Evolutionary conservation across 1,140 invertebrate genomes (phyloP).

Genomic region (Drosophila hydei): DNA sequence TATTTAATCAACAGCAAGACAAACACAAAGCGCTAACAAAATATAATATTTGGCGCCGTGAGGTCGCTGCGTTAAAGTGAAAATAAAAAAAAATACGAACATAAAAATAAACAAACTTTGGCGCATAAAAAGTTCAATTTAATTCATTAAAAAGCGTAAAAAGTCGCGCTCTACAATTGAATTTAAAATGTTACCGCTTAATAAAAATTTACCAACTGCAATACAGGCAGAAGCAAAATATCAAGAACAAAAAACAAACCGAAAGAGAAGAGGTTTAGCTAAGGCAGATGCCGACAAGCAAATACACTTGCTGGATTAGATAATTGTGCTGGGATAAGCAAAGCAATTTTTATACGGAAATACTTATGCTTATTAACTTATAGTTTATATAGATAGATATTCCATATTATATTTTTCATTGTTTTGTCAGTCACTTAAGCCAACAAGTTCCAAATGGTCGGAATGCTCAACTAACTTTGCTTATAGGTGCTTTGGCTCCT

Average conservation of each 20-base stretch:
- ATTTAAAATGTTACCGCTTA: constrained; percentile 78
- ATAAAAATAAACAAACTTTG: constrained; percentile 57
- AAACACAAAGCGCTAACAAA: constrained; percentile 33
- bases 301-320: neutral
- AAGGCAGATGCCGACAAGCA: neutral
- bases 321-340: neutral
- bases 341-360: no score
- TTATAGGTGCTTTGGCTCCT: no score
- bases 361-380: no score
- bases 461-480: no score
- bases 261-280: neutral
- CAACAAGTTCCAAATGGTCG: no score
- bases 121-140: constrained; percentile 80
- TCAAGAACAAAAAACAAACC: neutral
- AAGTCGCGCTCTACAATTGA: constrained; percentile 73
- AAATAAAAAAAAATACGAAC: constrained; percentile 3
- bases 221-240: constrained; percentile 12
- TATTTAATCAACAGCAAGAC: constrained; percentile 65
- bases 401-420: no score
- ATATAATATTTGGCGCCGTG: constrained; percentile 63
- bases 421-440: no score
- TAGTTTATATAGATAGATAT: no score
- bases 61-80: constrained; percentile 66
- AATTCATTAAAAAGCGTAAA: constrained; percentile 77
- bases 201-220: constrained; percentile 67